Evolutionary conservation across 2,888 invertebrate genomes (phyloP).

Genomic region (Rhagonycha fulva): DNA sequence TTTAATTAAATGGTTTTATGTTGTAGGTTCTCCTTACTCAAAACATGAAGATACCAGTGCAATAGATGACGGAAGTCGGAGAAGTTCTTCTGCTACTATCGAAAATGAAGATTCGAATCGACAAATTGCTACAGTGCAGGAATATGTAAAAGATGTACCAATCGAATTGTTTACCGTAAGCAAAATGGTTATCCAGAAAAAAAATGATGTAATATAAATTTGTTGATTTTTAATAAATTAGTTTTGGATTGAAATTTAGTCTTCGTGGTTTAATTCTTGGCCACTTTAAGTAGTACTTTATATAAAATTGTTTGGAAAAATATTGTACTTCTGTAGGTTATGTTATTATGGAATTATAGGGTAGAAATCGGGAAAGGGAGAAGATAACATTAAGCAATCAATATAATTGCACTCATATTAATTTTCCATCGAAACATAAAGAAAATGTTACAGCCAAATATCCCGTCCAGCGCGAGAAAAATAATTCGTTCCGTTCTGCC

Average conservation of each 20-base stretch:
- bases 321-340: too few relatives aligned
- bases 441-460: too few relatives aligned
- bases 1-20: background rate
- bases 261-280: too few relatives aligned
- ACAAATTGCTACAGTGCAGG: background rate
- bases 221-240: background rate
- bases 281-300: too few relatives aligned
- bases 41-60: background rate
- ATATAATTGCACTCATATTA: too few relatives aligned
- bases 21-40: background rate
- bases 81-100: background rate
- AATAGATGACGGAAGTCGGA: background rate
- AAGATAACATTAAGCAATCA: too few relatives aligned
- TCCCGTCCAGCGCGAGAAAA: too few relatives aligned
- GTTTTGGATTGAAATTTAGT: background rate
- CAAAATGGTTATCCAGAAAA: constrained; percentile 1
- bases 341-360: too few relatives aligned
- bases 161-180: constrained; percentile 10
- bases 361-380: too few relatives aligned
- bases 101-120: background rate
- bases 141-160: constrained; percentile 5
- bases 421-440: too few relatives aligned
- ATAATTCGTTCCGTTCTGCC: too few relatives aligned
- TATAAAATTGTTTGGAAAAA: too few relatives aligned
- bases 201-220: background rate